phyloP scores from a whole-genome alignment of 1,140 invertebrate species.

The Aphelenchoides besseyi region DNA sequence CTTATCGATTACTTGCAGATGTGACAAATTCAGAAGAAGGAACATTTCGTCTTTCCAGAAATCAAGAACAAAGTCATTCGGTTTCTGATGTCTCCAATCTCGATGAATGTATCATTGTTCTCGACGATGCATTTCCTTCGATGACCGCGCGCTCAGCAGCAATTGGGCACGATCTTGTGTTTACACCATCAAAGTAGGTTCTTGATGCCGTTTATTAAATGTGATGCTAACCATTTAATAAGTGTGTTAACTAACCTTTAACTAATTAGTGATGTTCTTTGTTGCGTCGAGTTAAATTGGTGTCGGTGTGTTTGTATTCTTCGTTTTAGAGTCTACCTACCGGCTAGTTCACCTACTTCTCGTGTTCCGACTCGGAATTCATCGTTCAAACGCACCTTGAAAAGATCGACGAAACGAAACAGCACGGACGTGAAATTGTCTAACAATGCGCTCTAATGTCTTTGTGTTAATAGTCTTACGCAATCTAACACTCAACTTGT shows the following conservation, averaged over 20 bases:
- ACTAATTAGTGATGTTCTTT: background rate
- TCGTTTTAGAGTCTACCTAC: background rate
- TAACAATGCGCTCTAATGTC: background rate
- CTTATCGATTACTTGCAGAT: constrained; percentile 47
- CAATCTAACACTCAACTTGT: background rate
- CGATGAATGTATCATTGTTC: constrained; percentile 57
- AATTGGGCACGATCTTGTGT: constrained; percentile 52
- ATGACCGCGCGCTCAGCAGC: constrained; percentile 54
- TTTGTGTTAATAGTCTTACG: background rate
- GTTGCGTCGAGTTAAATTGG: too few relatives aligned
- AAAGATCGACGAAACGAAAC: background rate
- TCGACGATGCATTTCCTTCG: constrained; percentile 61
- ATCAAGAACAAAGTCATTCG: constrained; percentile 54
- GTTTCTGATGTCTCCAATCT: constrained; percentile 61
- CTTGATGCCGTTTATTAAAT: background rate
- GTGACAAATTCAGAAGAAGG: constrained; percentile 61
- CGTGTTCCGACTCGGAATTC: constrained; percentile 12
- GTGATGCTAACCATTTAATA: background rate
- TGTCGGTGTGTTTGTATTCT: background rate
- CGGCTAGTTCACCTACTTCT: constrained; percentile 21
- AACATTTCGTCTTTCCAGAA: constrained; percentile 59
- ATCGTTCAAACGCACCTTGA: background rate
- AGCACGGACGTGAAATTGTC: background rate
- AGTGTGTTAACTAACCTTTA: constrained; percentile 22
- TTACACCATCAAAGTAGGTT: constrained; percentile 47